Conservation (phyloP, 1,140 invertebrate genomes). For the Thrips palmi region DNA sequence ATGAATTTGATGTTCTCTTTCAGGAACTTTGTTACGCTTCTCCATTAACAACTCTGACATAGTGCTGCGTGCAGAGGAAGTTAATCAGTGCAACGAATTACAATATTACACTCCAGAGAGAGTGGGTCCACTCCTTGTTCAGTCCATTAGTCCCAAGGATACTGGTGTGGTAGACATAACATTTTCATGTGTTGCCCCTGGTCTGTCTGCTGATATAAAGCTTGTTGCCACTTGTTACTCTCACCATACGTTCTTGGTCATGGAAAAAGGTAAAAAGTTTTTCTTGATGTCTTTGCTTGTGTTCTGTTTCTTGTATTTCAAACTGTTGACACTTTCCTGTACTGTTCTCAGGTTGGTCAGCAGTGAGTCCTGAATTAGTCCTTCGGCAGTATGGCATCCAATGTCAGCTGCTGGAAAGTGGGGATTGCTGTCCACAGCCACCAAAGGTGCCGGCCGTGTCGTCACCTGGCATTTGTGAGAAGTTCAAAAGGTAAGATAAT, state of each 20-base stretch:
- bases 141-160: no score
- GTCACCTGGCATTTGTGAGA: slow-evolving; percentile 17
- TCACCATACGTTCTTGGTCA: no score
- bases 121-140: no score
- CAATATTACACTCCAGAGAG: no score
- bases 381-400: slow-evolving; percentile 11
- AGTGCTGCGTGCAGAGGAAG: neutral
- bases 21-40: neutral
- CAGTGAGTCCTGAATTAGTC: slow-evolving; percentile 12
- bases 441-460: slow-evolving; percentile 3
- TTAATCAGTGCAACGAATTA: neutral
- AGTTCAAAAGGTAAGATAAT: slow-evolving; percentile 16
- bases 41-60: neutral
- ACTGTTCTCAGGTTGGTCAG: slow-evolving; percentile 14
- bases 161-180: no score
- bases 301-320: slow-evolving; percentile 11
- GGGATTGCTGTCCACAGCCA: slow-evolving; percentile 11
- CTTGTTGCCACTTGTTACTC: no score
- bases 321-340: slow-evolving; percentile 11
- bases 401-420: slow-evolving; percentile 12
- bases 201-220: no score
- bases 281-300: neutral
- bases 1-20: neutral
- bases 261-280: no score
- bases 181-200: no score